Base-by-base conservation (phyloP, 1,140 invertebrate genomes). In the Bombus picipes region DNA sequence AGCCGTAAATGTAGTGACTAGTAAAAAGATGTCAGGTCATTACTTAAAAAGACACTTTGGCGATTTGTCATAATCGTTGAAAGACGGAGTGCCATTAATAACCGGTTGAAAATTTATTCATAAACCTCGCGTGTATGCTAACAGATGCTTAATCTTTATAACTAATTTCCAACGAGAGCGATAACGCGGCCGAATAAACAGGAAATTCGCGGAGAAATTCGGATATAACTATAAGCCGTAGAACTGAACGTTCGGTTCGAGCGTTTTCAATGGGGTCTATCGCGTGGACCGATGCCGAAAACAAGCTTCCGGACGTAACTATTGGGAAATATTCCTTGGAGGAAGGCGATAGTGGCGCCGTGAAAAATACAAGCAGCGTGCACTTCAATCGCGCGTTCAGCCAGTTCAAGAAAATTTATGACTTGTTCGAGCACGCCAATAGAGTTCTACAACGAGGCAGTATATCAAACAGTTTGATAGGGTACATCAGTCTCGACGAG, bases 391-490 rank as follows among this genome's bases (percentile, higher is more conserved):
- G 65, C 8, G 34, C 47, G 34, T 47, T 34, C 47, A 28, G 25
- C 62, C 47, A 15, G 65, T 77, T 75, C 34, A 41, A 68, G 74
- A 22, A 78, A 83, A 83, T 83, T 83, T 83, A 83, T 43, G 41
- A 78, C 74, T 83, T 34, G 82, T 57, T 71, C 71, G 71, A 34
- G 82, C 57, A 78, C 47, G 47, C 82, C 82, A 57, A 70, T 83
- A 53, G 65, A 83, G 81, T 77, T 77, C 82, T 70, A 71, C 76
- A 80, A 70, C 76, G 68, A 65, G 41, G 39, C 66, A 73, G 53
- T 85, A 47, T 77, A 80, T 85, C 76, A 80, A 85, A 65, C 76
- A 32, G 76, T 72, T 80, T 85, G 68, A 85, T 85, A 72, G 66
- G 76, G 66, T 72, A 39, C 76, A 85, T 85, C 76, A 85, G 76